Conservation (phyloP, 1,140 invertebrate genomes). For the Apis laboriosa region DNA sequence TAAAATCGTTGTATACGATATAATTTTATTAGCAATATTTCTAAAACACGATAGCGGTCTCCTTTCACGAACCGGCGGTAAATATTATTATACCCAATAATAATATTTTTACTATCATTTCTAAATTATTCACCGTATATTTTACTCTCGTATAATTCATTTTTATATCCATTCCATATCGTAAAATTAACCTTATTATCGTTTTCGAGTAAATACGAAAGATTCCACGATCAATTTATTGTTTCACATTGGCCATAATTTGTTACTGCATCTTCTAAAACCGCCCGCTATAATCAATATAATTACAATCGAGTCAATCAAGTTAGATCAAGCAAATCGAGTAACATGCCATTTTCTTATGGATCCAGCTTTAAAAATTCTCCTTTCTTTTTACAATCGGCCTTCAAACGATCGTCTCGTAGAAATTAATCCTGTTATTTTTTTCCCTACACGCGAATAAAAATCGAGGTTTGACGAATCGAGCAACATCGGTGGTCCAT, state of each 20-base stretch:
- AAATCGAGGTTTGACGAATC: conserved; percentile 13
- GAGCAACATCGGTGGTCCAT: conserved; percentile 38
- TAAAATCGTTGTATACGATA: neutral
- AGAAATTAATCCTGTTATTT: neutral
- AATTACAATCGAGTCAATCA: no score
- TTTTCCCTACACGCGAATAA: neutral
- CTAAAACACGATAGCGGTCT: neutral
- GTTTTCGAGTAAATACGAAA: neutral
- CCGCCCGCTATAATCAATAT: no score
- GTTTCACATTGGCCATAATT: neutral
- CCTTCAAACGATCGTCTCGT: neutral
- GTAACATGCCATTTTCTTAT: no score
- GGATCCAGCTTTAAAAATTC: neutral
- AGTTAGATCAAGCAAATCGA: no score
- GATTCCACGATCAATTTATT: conserved; percentile 3
- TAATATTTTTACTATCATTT: neutral
- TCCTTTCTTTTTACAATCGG: neutral
- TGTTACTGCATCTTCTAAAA: no score
- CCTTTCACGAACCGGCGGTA: neutral
- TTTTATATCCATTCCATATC: neutral
- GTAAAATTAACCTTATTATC: conserved; percentile 9
- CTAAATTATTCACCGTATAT: neutral
- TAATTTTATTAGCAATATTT: conserved; percentile 3
- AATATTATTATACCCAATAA: no score
- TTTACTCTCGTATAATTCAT: neutral